Base-by-base conservation (phyloP, 2,888 invertebrate genomes). In the Serripes groenlandicus region DNA sequence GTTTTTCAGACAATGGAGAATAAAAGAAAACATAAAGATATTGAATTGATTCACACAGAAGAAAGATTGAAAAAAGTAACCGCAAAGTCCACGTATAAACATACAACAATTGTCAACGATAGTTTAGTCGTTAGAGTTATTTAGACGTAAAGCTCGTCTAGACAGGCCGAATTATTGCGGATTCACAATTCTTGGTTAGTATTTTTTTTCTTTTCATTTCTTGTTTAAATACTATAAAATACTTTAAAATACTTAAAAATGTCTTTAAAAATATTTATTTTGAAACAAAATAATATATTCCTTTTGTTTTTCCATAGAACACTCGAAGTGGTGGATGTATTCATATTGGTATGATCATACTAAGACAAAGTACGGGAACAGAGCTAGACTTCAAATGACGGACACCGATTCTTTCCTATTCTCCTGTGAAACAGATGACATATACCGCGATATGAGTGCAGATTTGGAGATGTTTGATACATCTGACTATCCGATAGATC, bases 291-390 rank as follows among this genome's bases (percentile, higher is more conserved):
- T n/a, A n/a, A n/a, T n/a, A n/a, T n/a, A n/a, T n/a, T n/a, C n/a
- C 9, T 69, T 35, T 37, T 23, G 1, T 69, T 69, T 69, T 34
- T 69, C n/a, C 23, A 15, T 69, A 69, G 95, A 95, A 69, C 35
- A 95, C 35, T 93, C 91, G 0, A 95, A 95, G 90, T 72, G 79
- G 0, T 81, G 92, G 34, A 92, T 95, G 89, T 95, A 94, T 80
- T 91, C 93, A 62, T 94, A 94, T 56, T 79, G 86, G 72, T 94
- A 94, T 75, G 89, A 92, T 75, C 66, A 76, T 28, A 70, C 78
- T 26, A 81, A 85, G 42, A 2, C 15, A 3, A 78, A 73, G 56
- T 81, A 81, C 28, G 73, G 60, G 49, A 3, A 52, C 3, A 71
- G 23, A 7, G 69, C 73, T 18, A 37, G 62, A 37, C 72, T 85